Evolutionary conservation across 2,888 invertebrate species (phyloP), one percentile per base, ranked within the genome.

Genomic region (Yponomeuta evonymella): DNA sequence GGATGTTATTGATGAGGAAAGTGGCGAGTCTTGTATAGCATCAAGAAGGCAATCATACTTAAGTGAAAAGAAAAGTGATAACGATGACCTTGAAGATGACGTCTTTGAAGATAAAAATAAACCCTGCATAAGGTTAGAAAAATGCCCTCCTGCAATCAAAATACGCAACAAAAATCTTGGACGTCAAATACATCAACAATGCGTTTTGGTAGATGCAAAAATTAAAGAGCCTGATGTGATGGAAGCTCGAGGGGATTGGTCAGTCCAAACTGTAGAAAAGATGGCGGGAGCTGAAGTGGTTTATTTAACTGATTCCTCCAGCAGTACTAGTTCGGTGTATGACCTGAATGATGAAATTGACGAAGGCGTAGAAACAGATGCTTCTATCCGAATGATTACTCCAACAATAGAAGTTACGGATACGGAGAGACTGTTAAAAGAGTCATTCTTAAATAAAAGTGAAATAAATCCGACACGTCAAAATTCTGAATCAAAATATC

Each of bases 1-100:
- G 79, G 96, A 96, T 79, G 96, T 95, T 8, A 96, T 96, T 75
- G 94, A 95, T 78, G 96, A 96, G 85, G 96, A 96, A 88, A 95
- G 95, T 77, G 85, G 90, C 79, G 95, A 95, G 78, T 91, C 94
- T 6, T 94, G 94, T 75, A 92, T 94, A 74, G 90, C 93, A 75
- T 93, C 94, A 76, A 81, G 93, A 76, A 80, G 94, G 78, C 88
- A 93, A 76, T 85, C 94, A 77, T 88, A 93, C 84, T 78, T 93
- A 78, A 81, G 90, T 78, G 92, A 92, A 64, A 91, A 88, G 70
- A 87, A 86, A 83, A 86, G 90, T 81, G 87, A 93, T 76, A 80
- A 77, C 72, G 92, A 93, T 71, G 89, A 93, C 72, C 80, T 89
- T 73, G 93, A 93, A 73, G 93, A 93, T 75, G 93, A 93, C 71